These are phyloP conservation scores for Amphipoea oculea DNA, from an alignment of 2,888 invertebrate species.

Conservation along the genomic window DNA sequence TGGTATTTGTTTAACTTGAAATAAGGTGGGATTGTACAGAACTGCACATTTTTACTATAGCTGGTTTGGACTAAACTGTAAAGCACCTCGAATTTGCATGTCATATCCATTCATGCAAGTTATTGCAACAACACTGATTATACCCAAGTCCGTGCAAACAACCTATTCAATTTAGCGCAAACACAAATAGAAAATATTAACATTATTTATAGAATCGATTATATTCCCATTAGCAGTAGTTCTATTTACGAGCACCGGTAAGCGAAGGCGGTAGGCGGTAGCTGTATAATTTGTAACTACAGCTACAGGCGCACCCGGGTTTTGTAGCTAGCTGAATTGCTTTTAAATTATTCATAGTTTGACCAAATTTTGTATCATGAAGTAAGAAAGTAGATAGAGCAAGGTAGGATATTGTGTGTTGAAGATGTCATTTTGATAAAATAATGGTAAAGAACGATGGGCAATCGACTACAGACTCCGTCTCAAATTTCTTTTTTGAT, in stretches of 20 bases:
- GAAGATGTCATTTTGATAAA: neutral
- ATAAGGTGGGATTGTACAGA: no score
- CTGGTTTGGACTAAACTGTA: neutral
- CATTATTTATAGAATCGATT: conserved; percentile 45
- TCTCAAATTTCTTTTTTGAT: no score
- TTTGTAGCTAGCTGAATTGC: conserved; percentile 21
- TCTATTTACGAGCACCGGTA: conserved; percentile 43
- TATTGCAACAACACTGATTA: neutral
- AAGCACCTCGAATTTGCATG: no score
- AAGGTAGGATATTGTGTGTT: neutral
- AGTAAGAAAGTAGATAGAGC: neutral
- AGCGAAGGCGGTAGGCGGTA: conserved; percentile 45
- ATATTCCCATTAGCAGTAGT: conserved; percentile 39
- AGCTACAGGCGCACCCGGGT: conserved; percentile 25
- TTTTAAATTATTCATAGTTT: conserved; percentile 33
- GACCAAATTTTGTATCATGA: neutral
- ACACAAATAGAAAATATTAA: conserved; percentile 27
- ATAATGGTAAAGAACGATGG: neutral
- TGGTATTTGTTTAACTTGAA: no score
- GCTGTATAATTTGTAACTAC: conserved; percentile 45
- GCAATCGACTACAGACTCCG: neutral
- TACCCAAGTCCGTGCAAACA: neutral
- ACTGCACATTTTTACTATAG: no score
- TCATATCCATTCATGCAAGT: neutral
- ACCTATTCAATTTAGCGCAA: conserved; percentile 17